Evolutionary conservation across 2,113 vertebrate genomes (phyloP).

Genomic region (Elaphurus davidianus): DNA sequence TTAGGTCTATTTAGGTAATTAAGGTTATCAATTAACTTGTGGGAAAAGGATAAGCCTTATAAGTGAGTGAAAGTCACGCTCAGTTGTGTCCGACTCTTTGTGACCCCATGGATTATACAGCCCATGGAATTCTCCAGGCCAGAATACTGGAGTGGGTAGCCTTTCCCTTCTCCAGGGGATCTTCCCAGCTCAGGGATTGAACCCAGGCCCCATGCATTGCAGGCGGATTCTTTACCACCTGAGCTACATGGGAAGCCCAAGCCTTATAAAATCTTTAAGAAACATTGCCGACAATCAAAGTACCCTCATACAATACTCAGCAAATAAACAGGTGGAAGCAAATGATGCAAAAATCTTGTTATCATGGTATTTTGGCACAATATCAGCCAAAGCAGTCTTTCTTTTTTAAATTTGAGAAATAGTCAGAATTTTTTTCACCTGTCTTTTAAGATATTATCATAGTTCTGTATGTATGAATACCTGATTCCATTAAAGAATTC

Average conservation of each 20-base stretch:
- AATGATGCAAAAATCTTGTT: neutral
- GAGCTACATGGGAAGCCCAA: neutral
- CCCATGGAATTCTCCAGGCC: neutral
- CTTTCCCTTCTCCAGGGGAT: neutral
- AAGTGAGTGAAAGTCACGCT: neutral
- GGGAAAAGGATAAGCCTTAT: neutral
- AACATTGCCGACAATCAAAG: neutral
- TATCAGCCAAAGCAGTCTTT: neutral
- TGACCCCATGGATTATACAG: neutral
- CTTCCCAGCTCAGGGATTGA: neutral
- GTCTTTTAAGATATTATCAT: neutral
- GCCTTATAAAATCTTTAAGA: neutral
- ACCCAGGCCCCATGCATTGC: neutral
- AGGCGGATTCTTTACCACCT: neutral
- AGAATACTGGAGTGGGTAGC: neutral
- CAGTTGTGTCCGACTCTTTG: neutral
- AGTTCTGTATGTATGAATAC: neutral
- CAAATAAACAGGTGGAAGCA: neutral
- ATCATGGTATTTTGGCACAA: neutral
- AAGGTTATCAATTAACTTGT: neutral
- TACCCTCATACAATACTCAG: neutral
- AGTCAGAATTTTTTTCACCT: neutral
- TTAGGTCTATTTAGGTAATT: constrained; percentile 2
- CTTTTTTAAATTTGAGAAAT: neutral
- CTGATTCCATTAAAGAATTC: neutral